A percentile compares a stretch with the other conserved stretches of the same genome.
These are phyloP conservation scores for Tiliacea aurago DNA, from an alignment of 2,888 invertebrate genomes.

Conservation along the genomic window DNA sequence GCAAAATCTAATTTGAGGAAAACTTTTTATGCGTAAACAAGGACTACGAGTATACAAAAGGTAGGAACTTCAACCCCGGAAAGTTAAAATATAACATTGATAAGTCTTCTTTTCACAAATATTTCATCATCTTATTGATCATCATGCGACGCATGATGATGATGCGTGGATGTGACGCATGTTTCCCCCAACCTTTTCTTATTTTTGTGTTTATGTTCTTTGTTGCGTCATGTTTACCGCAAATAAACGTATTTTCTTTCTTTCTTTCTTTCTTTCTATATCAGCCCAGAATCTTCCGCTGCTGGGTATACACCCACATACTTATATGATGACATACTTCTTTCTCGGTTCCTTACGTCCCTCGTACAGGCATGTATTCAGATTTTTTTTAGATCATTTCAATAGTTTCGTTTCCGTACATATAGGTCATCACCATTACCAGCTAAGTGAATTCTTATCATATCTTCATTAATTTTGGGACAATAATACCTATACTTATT, in stretches of 20 bases:
- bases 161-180: too few species aligned
- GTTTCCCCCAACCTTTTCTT: too few species aligned
- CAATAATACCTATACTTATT: not conserved
- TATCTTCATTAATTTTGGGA: constrained; percentile 16
- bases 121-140: not conserved
- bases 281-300: too few species aligned
- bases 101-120: not conserved
- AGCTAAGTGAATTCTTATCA: not conserved
- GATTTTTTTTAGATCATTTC: not conserved
- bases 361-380: not conserved
- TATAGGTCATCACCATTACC: not conserved
- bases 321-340: not conserved
- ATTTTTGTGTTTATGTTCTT: too few species aligned
- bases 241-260: too few species aligned
- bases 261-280: too few species aligned
- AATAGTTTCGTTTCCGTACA: not conserved
- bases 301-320: too few species aligned
- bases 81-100: not conserved
- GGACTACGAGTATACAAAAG: constrained; percentile 13
- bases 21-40: constrained; percentile 11
- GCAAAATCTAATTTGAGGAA: constrained; percentile 26
- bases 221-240: too few species aligned
- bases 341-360: not conserved
- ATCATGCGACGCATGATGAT: too few species aligned
- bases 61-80: not conserved